Percentiles rank a stretch among this genome's conserved stretches.
phyloP scores from a whole-genome alignment of 2,797 vertebrate species.

The Dicrostonyx torquatus region DNA sequence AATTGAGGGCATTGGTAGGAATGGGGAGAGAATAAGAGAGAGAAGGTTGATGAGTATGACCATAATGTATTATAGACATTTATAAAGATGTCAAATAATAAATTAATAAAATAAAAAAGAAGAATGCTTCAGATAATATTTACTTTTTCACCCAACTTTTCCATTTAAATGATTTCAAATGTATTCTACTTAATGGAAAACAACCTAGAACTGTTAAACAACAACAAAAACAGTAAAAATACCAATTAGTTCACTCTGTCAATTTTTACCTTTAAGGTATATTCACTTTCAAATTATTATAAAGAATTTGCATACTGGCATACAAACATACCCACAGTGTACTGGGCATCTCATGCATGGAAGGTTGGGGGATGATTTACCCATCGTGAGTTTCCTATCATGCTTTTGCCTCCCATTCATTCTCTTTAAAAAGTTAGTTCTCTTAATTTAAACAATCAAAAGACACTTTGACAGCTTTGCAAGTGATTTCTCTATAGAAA shows the following conservation, averaged over 20 bases:
- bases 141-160: slow-evolving; percentile 9
- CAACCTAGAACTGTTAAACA: background rate
- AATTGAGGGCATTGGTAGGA: background rate
- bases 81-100: background rate
- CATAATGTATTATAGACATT: background rate
- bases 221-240: slow-evolving; percentile 2
- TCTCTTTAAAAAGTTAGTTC: slow-evolving; percentile 49
- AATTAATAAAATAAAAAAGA: background rate
- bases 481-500: slow-evolving; percentile 64
- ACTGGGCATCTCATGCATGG: background rate
- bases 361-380: background rate
- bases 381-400: slow-evolving; percentile 23
- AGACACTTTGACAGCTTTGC: slow-evolving; percentile 68
- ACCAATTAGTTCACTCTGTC: slow-evolving; percentile 34
- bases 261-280: slow-evolving; percentile 36
- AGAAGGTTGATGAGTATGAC: too few species aligned
- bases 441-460: slow-evolving; percentile 58
- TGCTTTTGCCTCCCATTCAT: slow-evolving; percentile 49
- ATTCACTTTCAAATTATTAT: slow-evolving; percentile 11
- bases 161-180: slow-evolving; percentile 26
- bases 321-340: slow-evolving; percentile 24
- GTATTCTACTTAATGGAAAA: background rate
- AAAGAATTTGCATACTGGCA: slow-evolving; percentile 24
- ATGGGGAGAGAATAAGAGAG: background rate
- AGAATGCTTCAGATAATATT: slow-evolving; percentile 1